A percentile compares a stretch with the other conserved stretches of the same genome.
Conservation (phyloP, 2,113 vertebrate genomes). For the Varanus salvator region DNA sequence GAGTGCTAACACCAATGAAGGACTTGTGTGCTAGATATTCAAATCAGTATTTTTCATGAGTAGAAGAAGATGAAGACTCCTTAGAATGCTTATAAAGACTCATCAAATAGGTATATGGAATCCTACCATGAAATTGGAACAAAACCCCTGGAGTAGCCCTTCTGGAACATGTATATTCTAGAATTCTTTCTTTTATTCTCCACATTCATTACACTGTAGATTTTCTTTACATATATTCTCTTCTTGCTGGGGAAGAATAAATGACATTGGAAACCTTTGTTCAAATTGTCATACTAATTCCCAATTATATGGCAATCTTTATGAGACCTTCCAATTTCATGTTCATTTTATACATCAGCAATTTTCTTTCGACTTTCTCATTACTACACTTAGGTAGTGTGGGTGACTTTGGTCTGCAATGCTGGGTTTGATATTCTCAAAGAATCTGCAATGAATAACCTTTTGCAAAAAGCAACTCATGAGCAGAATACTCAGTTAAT, state of each 20-base stretch:
- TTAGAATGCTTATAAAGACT: not conserved
- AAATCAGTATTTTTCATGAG: not conserved
- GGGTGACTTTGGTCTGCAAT: slow-evolving; percentile 20
- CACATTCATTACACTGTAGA: not conserved
- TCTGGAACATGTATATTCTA: not conserved
- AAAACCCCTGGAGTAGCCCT: not conserved
- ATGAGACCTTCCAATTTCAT: slow-evolving; percentile 43
- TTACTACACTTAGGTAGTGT: slow-evolving; percentile 20
- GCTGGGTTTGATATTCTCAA: slow-evolving; percentile 6
- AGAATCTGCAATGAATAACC: slow-evolving; percentile 51
- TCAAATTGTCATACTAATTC: slow-evolving; percentile 46
- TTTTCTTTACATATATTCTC: slow-evolving; percentile 32
- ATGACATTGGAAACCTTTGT: slow-evolving; percentile 27
- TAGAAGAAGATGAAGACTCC: not conserved
- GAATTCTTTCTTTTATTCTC: not conserved
- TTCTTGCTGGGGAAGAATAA: slow-evolving; percentile 42
- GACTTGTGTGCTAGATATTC: too few species aligned
- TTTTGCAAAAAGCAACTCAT: slow-evolving; percentile 31
- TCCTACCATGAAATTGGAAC: not conserved
- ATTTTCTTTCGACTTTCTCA: slow-evolving; percentile 51
- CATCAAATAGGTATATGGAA: not conserved
- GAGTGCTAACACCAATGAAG: too few species aligned
- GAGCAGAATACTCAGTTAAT: slow-evolving; percentile 53
- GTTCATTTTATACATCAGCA: slow-evolving; percentile 45
- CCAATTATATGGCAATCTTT: slow-evolving; percentile 36